Percentiles rank a stretch among this genome's conserved stretches.
These are phyloP conservation scores for Drosophila sulfurigaster DNA, from an alignment of 1,140 invertebrate genomes.

Conservation along the genomic window DNA sequence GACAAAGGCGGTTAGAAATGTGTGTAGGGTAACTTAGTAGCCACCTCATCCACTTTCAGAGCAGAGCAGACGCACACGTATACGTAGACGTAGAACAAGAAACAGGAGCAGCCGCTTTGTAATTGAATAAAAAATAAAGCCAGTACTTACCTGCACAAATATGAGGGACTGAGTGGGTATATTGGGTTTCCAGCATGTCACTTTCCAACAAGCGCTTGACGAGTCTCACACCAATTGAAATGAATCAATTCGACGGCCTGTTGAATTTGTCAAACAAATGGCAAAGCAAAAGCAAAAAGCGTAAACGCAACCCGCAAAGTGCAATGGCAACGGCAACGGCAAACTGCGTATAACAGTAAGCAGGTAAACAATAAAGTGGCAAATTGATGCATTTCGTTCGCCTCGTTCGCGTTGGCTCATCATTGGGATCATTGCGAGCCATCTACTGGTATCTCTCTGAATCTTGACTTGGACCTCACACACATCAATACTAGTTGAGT, in stretches of 20 bases:
- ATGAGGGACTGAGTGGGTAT: conserved; percentile 19
- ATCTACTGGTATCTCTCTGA: neutral
- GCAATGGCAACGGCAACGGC: conserved; percentile 48
- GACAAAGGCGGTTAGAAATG: conserved; percentile 57
- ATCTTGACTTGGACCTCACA: conserved; percentile 61
- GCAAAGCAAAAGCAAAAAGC: conserved; percentile 27
- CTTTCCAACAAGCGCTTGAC: conserved; percentile 18
- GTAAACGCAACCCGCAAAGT: conserved; percentile 58
- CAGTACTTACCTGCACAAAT: conserved; percentile 6
- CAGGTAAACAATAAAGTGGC: conserved; percentile 75
- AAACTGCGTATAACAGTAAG: conserved; percentile 72
- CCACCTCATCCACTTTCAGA: neutral
- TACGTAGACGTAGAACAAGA: conserved; percentile 3
- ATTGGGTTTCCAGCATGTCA: conserved; percentile 57
- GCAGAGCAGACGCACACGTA: neutral
- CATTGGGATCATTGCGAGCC: conserved; percentile 68
- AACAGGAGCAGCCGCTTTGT: conserved; percentile 28
- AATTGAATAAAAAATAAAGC: conserved; percentile 54
- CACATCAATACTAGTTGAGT: conserved; percentile 61
- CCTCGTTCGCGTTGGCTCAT: conserved; percentile 47
- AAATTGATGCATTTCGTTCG: conserved; percentile 66
- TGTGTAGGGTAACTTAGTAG: conserved; percentile 12
- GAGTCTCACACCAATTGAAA: conserved; percentile 22
- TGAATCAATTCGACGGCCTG: conserved; percentile 57
- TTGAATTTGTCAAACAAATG: conserved; percentile 71